phyloP scores from a whole-genome alignment of 2,888 invertebrate species.

The Mechanitis mazaeus region DNA sequence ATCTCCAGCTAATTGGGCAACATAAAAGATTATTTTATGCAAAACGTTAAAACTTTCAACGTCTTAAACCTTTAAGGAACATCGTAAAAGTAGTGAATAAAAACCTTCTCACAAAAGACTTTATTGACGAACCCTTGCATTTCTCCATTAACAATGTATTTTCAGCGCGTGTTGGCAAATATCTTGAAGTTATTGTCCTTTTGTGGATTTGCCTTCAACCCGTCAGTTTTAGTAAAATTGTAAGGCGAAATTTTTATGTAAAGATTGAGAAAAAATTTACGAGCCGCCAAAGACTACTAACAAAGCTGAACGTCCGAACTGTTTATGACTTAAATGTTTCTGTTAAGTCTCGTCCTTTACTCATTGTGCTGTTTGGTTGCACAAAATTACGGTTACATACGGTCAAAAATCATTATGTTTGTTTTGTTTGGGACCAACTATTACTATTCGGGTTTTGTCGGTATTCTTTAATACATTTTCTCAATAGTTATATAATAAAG shows the following conservation, averaged over 20 bases:
- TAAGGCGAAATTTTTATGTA: slow-evolving; percentile 32
- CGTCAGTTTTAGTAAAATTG: slow-evolving; percentile 52
- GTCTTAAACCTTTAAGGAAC: slow-evolving; percentile 42
- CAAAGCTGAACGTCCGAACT: slow-evolving; percentile 53
- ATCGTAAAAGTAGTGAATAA: slow-evolving; percentile 50
- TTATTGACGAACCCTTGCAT: slow-evolving; percentile 68
- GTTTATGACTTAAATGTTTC: slow-evolving; percentile 57
- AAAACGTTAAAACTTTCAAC: slow-evolving; percentile 19
- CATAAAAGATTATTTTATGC: slow-evolving; percentile 12
- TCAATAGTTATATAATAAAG: background rate
- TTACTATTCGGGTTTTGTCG: slow-evolving; percentile 12
- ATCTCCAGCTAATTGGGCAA: slow-evolving; percentile 8
- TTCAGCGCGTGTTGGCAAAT: slow-evolving; percentile 53
- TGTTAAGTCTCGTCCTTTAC: slow-evolving; percentile 33
- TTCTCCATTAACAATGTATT: slow-evolving; percentile 58
- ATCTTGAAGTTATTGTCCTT: slow-evolving; percentile 49
- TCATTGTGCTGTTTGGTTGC: slow-evolving; percentile 31
- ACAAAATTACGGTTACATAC: slow-evolving; percentile 41
- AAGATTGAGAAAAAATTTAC: slow-evolving; percentile 46
- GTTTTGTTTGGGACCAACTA: slow-evolving; percentile 14
- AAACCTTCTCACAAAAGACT: slow-evolving; percentile 54
- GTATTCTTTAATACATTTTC: background rate
- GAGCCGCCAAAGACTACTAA: slow-evolving; percentile 63
- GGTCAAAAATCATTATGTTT: slow-evolving; percentile 26
- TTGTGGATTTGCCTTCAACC: slow-evolving; percentile 49